A percentile compares a stretch with the other conserved stretches of the same genome.
Conservation (phyloP, 2,797 vertebrate genomes). For the Sebastes taczanowskii region DNA sequence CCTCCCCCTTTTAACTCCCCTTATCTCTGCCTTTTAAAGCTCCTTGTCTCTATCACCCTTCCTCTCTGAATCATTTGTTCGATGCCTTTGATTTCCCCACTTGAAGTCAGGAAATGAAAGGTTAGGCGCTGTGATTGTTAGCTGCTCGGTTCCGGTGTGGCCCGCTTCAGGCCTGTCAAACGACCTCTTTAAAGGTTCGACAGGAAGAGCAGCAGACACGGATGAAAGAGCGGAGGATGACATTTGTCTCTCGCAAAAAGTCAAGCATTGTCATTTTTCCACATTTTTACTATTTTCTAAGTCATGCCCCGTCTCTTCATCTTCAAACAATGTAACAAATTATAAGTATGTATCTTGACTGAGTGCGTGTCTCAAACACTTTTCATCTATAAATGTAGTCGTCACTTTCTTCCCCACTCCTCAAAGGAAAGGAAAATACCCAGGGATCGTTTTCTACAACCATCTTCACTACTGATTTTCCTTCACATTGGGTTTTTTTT, state of each 20-base stretch:
- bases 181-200: slow-evolving; percentile 56
- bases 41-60: slow-evolving; percentile 33
- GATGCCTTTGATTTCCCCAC: slow-evolving; percentile 58
- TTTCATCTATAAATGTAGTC: slow-evolving; percentile 28
- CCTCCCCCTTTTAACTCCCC: slow-evolving; percentile 43
- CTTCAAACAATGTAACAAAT: slow-evolving; percentile 37
- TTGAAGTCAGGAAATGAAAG: slow-evolving; percentile 66
- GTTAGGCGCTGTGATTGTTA: slow-evolving; percentile 53
- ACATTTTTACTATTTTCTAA: neutral
- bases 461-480: slow-evolving; percentile 20
- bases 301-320: neutral
- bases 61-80: slow-evolving; percentile 51
- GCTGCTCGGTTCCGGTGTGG: slow-evolving; percentile 35
- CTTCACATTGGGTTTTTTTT: slow-evolving; percentile 19
- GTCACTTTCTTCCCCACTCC: slow-evolving; percentile 24
- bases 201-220: slow-evolving; percentile 38
- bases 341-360: neutral
- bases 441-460: slow-evolving; percentile 22
- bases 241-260: slow-evolving; percentile 47
- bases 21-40: slow-evolving; percentile 46
- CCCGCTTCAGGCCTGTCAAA: slow-evolving; percentile 37
- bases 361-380: slow-evolving; percentile 16
- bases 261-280: slow-evolving; percentile 1
- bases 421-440: slow-evolving; percentile 35
- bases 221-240: slow-evolving; percentile 53